Conservation (phyloP, 2,113 vertebrate genomes). For the Perccottus glenii region DNA sequence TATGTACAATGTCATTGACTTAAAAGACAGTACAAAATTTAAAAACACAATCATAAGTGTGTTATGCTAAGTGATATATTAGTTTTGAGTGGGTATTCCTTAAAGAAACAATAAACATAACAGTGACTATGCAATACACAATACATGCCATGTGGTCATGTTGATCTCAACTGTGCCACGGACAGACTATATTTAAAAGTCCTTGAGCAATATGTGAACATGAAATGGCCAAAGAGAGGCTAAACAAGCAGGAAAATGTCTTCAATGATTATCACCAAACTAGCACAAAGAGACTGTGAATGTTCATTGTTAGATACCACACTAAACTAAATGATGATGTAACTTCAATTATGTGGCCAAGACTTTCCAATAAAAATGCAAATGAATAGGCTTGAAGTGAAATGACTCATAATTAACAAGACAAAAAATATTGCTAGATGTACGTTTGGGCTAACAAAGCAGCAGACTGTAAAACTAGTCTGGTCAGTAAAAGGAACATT, state of each 20-base stretch:
- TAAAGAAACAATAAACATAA: too few relatives aligned
- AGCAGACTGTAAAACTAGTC: conserved; percentile 12
- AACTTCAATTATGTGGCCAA: conserved; percentile 53
- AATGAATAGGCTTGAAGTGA: conserved; percentile 43
- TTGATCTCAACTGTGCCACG: too few relatives aligned
- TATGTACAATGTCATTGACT: too few relatives aligned
- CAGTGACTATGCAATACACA: too few relatives aligned
- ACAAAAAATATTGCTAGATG: conserved; percentile 6
- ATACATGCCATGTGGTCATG: too few relatives aligned
- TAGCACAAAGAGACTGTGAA: conserved; percentile 16
- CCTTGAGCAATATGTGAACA: background rate
- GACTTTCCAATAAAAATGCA: conserved; percentile 61
- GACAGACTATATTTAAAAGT: background rate
- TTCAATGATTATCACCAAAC: background rate
- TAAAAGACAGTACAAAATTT: too few relatives aligned
- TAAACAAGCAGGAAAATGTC: background rate
- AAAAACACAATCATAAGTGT: too few relatives aligned
- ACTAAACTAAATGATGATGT: conserved; percentile 36
- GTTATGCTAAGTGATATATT: too few relatives aligned
- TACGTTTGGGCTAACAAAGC: conserved; percentile 11
- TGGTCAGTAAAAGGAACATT: background rate
- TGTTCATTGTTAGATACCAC: conserved; percentile 20
- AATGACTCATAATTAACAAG: conserved; percentile 45
- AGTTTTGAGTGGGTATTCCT: too few relatives aligned
- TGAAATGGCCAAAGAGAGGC: background rate